A percentile compares a stretch with the other conserved stretches of the same genome.
Conservation (phyloP, 2,797 vertebrate genomes). For the Chiroxiphia lanceolata region DNA sequence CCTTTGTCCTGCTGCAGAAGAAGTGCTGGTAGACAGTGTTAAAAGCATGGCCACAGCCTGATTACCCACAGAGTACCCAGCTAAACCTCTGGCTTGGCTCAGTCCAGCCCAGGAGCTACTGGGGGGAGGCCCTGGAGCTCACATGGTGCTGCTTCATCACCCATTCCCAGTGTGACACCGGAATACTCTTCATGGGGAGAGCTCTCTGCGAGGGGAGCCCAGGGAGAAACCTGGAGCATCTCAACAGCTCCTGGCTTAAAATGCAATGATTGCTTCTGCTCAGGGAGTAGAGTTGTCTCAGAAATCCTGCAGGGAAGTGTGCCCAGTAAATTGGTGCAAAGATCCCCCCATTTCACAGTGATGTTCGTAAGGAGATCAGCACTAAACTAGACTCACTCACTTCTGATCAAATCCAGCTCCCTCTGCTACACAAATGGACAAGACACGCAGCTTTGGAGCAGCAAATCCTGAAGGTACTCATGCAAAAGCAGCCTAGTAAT, state of each 20-base stretch:
- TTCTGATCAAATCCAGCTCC: neutral
- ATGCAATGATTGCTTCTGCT: neutral
- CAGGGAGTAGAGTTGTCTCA: neutral
- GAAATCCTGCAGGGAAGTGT: neutral
- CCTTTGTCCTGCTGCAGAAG: neutral
- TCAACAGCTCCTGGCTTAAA: neutral
- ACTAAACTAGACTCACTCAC: neutral
- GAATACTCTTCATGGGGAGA: neutral
- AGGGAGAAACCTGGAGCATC: neutral
- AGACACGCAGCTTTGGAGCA: neutral
- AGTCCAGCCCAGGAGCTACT: neutral
- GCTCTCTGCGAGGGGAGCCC: neutral
- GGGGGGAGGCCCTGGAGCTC: too few relatives aligned
- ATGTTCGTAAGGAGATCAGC: neutral
- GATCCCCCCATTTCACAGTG: neutral
- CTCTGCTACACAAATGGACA: neutral
- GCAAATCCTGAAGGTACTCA: neutral
- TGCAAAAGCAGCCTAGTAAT: neutral
- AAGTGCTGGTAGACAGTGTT: accelerated
- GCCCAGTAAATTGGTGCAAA: neutral
- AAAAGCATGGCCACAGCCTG: neutral
- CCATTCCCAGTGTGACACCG: accelerated
- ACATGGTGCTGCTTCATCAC: neutral
- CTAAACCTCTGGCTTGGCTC: neutral
- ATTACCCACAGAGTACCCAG: neutral